Percentiles rank a stretch among this genome's conserved stretches.
These are phyloP conservation scores for Geophilus truncorum DNA, from an alignment of 2,888 invertebrate genomes.

Conservation along the genomic window DNA sequence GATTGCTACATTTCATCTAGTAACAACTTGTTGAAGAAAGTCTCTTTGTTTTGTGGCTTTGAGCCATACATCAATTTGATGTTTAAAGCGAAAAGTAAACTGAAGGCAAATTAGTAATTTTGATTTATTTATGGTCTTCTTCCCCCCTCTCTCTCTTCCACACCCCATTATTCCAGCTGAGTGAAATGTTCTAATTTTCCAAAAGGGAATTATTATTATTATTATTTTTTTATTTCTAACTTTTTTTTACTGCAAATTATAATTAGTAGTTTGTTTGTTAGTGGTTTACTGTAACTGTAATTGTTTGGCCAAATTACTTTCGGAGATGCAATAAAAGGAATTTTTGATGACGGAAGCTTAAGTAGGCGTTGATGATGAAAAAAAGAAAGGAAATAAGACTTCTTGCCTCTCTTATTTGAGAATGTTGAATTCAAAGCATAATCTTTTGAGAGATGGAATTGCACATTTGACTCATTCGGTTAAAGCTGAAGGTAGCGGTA, in stretches of 20 bases:
- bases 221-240: neutral
- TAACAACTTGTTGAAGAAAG: neutral
- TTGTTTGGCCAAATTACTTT: neutral
- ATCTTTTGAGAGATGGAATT: neutral
- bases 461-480: neutral
- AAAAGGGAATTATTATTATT: too few species aligned
- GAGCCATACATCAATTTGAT: neutral
- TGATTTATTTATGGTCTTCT: neutral
- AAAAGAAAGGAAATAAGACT: neutral
- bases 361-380: neutral
- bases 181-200: neutral
- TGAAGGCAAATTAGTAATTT: neutral
- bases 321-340: neutral
- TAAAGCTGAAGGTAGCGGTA: neutral
- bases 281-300: neutral
- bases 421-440: neutral
- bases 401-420: neutral
- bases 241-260: neutral
- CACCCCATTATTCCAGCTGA: too few species aligned
- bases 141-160: too few species aligned
- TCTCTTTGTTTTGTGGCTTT: neutral
- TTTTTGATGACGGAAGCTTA: neutral
- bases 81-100: neutral
- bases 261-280: neutral
- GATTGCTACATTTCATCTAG: neutral